phyloP scores from a whole-genome alignment of 2,113 vertebrate species.

The Lophius piscatorius region DNA sequence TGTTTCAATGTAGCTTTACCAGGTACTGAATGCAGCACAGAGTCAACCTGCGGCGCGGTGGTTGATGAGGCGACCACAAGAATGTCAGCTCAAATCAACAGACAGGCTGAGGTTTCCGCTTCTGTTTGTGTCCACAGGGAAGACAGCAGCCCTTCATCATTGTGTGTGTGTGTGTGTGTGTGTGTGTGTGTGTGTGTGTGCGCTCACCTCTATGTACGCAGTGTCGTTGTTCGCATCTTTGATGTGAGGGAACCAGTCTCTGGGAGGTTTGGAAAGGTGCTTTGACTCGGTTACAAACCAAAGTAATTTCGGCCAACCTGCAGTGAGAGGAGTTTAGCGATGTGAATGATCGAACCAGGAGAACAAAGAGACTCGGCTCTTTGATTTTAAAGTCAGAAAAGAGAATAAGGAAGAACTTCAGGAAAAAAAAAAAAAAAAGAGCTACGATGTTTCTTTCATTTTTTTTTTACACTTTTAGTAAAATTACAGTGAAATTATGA shows the following conservation, averaged over 20 bases:
- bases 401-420: neutral
- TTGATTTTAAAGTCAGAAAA: too few relatives aligned
- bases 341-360: too few relatives aligned
- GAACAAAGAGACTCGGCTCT: too few relatives aligned
- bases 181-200: neutral
- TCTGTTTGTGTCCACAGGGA: too few relatives aligned
- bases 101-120: too few relatives aligned
- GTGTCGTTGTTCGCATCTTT: conserved; percentile 99
- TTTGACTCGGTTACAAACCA: conserved; percentile 99
- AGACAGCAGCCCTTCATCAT: too few relatives aligned
- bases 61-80: neutral
- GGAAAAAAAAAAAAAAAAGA: neutral
- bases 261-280: conserved; percentile 94
- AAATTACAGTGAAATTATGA: too few relatives aligned
- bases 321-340: conserved; percentile 3
- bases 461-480: too few relatives aligned
- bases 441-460: too few relatives aligned
- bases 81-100: neutral
- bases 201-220: conserved; percentile 93
- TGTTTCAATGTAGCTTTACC: too few relatives aligned
- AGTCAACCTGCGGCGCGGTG: neutral
- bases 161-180: too few relatives aligned
- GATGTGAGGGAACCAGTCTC: conserved; percentile 99
- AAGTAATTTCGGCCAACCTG: conserved; percentile 96
- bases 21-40: too few relatives aligned